phyloP scores from a whole-genome alignment of 92 coral and sea anemone genomes.

The Paragorgia papillata region DNA sequence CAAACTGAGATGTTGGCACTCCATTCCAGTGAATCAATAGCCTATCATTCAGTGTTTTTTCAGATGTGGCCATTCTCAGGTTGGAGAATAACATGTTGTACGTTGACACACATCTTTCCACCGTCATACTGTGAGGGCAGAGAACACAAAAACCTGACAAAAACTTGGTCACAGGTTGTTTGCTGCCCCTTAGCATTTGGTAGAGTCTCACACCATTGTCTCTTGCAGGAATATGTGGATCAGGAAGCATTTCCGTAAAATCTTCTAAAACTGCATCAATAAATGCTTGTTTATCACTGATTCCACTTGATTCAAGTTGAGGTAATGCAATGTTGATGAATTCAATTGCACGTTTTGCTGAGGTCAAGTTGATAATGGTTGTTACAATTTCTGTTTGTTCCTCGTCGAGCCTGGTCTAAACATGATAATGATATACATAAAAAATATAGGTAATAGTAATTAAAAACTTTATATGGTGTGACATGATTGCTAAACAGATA shows the following conservation, averaged over 20 bases:
- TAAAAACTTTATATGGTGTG: background rate
- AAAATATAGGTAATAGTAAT: background rate
- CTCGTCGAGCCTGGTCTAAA: background rate
- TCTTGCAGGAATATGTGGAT: background rate
- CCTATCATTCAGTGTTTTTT: slow-evolving; percentile 2
- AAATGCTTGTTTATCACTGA: background rate
- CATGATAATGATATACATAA: no score
- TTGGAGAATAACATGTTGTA: slow-evolving; percentile 20
- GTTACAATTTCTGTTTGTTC: slow-evolving; percentile 14
- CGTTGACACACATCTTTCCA: slow-evolving; percentile 14
- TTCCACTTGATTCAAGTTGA: background rate
- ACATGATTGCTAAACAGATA: background rate
- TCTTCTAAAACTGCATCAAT: slow-evolving; percentile 5
- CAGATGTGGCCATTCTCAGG: slow-evolving; percentile 12
- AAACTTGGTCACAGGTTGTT: background rate
- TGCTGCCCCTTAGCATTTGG: background rate
- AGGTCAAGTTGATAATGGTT: background rate
- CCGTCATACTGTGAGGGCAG: slow-evolving; percentile 28
- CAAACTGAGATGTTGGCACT: slow-evolving; percentile 14
- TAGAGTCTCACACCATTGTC: no score
- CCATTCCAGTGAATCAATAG: slow-evolving; percentile 18
- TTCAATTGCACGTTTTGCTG: background rate
- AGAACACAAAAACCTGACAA: slow-evolving; percentile 14
- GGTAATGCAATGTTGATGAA: background rate
- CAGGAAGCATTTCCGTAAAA: background rate